These are phyloP conservation scores for Elysia crispata DNA, from an alignment of 2,888 invertebrate genomes.

Conservation along the genomic window DNA sequence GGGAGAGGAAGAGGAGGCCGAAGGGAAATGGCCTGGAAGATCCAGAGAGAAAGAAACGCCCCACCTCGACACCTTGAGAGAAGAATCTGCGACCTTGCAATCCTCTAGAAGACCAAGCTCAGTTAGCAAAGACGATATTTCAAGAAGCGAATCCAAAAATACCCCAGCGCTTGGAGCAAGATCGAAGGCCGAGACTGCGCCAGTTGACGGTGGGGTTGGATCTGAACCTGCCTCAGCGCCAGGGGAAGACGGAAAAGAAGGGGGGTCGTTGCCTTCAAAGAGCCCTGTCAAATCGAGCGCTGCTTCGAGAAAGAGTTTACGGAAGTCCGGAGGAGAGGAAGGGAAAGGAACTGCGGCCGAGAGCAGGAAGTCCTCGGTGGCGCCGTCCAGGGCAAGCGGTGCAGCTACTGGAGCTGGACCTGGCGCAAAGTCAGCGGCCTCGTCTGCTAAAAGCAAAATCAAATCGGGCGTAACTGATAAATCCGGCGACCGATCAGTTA, in stretches of 20 bases:
- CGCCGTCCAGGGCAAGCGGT: neutral
- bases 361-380: neutral
- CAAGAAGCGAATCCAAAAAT: constrained; percentile 1
- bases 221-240: constrained; percentile 2
- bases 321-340: neutral
- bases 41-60: neutral
- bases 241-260: neutral
- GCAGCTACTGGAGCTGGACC: neutral
- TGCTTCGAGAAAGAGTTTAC: neutral
- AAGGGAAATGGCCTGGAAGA: constrained; percentile 16
- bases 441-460: constrained; percentile 18
- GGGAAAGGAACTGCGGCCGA: neutral
- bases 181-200: constrained; percentile 12
- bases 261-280: neutral
- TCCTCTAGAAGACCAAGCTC: constrained; percentile 14
- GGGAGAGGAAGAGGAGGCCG: constrained; percentile 17
- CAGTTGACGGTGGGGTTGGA: neutral
- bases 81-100: constrained; percentile 22
- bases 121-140: neutral
- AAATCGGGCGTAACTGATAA: neutral
- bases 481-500: neutral
- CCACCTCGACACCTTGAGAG: constrained; percentile 32
- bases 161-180: neutral
- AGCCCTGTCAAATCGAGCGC: constrained; percentile 1
- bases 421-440: neutral